Conservation (phyloP, 2,797 vertebrate species). For the Molossus molossus region DNA sequence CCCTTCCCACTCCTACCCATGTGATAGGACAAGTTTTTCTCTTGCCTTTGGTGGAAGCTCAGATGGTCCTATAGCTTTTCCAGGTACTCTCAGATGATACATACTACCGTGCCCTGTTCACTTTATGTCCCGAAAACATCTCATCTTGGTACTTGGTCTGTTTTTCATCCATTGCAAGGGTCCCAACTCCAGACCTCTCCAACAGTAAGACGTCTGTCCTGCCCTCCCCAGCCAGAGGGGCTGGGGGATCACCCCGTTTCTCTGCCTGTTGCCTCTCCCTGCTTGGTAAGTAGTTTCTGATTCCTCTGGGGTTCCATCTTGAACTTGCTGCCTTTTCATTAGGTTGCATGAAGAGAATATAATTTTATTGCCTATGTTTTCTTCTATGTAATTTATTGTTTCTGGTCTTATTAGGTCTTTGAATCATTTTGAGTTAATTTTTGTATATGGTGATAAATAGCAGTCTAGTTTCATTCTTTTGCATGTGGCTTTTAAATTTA, state of each 20-base stretch:
- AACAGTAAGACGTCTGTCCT: not conserved
- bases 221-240: not conserved
- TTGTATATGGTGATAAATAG: not conserved
- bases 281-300: not conserved
- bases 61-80: not conserved
- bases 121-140: not conserved
- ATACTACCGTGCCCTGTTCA: not conserved
- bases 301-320: not conserved
- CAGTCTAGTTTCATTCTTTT: not conserved
- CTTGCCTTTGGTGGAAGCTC: not conserved
- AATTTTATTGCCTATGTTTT: not conserved
- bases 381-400: not conserved
- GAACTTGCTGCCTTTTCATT: not conserved
- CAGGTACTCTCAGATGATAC: not conserved
- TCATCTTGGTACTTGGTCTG: not conserved
- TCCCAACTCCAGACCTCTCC: not conserved
- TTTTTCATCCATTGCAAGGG: not conserved
- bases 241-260: not conserved
- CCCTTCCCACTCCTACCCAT: not conserved
- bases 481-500: not conserved
- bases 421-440: not conserved
- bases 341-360: not conserved
- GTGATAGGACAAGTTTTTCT: not conserved
- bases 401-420: not conserved
- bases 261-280: not conserved